phyloP scores from a whole-genome alignment of 2,113 vertebrate genomes.

The Desmodus rotundus region DNA sequence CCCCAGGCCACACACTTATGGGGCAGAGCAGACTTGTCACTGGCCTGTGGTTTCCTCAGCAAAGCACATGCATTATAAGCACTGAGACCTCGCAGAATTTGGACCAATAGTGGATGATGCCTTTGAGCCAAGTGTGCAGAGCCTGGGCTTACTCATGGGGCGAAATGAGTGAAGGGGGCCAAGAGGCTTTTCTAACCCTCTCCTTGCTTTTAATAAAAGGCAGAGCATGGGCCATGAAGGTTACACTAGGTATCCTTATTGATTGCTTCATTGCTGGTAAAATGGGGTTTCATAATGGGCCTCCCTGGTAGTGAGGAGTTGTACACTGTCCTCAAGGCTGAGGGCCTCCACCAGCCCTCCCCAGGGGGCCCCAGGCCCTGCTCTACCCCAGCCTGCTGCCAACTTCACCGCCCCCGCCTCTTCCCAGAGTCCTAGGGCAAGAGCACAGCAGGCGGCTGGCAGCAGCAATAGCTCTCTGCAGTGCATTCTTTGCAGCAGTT shows the following conservation, averaged over 20 bases:
- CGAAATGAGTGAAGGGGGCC: neutral
- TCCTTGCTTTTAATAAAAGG: neutral
- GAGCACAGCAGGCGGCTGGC: neutral
- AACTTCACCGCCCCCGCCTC: neutral
- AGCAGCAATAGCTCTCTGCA: neutral
- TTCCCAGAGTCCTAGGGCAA: neutral
- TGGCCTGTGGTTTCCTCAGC: neutral
- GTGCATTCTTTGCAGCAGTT: neutral
- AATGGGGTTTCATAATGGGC: neutral
- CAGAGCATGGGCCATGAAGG: fast-evolving
- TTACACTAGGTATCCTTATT: neutral
- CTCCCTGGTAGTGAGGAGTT: neutral
- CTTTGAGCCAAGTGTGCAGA: neutral
- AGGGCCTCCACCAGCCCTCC: neutral
- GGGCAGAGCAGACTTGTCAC: neutral
- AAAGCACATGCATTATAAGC: neutral
- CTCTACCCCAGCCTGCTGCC: neutral
- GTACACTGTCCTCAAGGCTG: neutral
- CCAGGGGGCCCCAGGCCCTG: neutral
- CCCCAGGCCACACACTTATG: neutral
- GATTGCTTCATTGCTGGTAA: neutral
- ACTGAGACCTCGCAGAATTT: neutral
- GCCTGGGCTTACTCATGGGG: neutral
- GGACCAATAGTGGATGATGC: neutral
- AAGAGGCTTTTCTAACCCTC: neutral